These are phyloP conservation scores for Cydia pomonella DNA, from an alignment of 1,140 invertebrate species.

Conservation along the genomic window DNA sequence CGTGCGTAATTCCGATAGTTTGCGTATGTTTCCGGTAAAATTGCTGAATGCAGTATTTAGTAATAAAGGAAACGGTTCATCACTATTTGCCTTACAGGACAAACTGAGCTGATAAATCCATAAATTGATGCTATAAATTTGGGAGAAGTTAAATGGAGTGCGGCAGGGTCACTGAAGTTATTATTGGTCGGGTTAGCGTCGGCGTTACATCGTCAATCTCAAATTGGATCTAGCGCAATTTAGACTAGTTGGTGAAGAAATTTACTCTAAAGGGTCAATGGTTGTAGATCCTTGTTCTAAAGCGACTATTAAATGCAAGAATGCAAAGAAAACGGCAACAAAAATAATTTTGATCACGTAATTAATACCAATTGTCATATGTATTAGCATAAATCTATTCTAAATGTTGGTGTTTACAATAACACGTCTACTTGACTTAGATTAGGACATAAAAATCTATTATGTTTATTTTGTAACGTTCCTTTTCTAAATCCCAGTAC, in stretches of 20 bases:
- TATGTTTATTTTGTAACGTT: too few species aligned
- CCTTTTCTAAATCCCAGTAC: too few species aligned
- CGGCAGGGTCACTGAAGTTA: constrained; percentile 3
- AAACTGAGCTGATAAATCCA: constrained; percentile 16
- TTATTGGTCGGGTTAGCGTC: background rate
- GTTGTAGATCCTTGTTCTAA: background rate
- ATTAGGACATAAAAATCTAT: too few species aligned
- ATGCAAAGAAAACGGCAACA: too few species aligned
- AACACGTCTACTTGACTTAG: too few species aligned
- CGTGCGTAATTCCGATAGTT: too few species aligned
- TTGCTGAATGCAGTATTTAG: background rate
- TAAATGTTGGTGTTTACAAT: too few species aligned
- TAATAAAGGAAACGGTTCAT: background rate
- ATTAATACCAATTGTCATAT: too few species aligned
- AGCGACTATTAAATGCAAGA: background rate
- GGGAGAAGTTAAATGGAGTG: background rate
- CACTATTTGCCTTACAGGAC: background rate
- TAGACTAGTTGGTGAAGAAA: background rate
- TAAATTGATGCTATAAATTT: constrained; percentile 1
- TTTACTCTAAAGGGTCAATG: background rate
- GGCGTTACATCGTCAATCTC: constrained; percentile 3
- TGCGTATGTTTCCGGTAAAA: too few species aligned
- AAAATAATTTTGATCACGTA: too few species aligned
- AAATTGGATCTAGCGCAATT: background rate
- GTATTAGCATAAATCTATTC: too few species aligned